A percentile compares a stretch with the other conserved stretches of the same genome.
These are phyloP conservation scores for Eristalis pertinax DNA, from an alignment of 2,888 invertebrate species.

Conservation along the genomic window DNA sequence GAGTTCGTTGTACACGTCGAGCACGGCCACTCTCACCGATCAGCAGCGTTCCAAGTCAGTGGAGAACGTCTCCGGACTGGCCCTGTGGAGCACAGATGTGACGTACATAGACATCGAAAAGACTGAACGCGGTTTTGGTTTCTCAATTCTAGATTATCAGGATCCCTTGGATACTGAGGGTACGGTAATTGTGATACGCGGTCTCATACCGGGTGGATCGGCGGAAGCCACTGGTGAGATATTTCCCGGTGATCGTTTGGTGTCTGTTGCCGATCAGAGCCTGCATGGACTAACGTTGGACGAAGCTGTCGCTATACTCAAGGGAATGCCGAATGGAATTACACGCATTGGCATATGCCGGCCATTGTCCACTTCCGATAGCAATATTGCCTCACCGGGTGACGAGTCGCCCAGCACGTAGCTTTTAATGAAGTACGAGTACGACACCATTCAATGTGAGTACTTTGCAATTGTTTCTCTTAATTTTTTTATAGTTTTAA, in stretches of 20 bases:
- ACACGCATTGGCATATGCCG: constrained; percentile 96
- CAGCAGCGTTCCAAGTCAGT: constrained; percentile 94
- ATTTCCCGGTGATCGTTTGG: constrained; percentile 96
- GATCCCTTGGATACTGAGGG: constrained; percentile 97
- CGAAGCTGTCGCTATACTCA: constrained; percentile 96
- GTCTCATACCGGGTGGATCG: constrained; percentile 98
- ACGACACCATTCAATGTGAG: constrained; percentile 76
- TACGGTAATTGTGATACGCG: constrained; percentile 98
- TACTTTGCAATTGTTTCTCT: constrained; percentile 52
- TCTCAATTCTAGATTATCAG: constrained; percentile 98
- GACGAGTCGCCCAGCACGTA: constrained; percentile 81
- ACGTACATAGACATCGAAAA: constrained; percentile 95
- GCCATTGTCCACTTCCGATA: constrained; percentile 83
- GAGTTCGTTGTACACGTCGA: constrained; percentile 93
- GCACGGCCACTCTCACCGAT: constrained; percentile 90
- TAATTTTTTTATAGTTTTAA: no score
- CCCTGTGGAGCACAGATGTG: constrained; percentile 98
- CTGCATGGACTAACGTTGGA: constrained; percentile 96
- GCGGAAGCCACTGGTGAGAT: constrained; percentile 97
- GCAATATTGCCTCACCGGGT: constrained; percentile 81
- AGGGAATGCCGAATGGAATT: constrained; percentile 94
- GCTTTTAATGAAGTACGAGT: constrained; percentile 75
- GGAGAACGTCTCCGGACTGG: constrained; percentile 96
- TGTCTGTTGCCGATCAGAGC: constrained; percentile 94
- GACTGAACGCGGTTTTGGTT: constrained; percentile 97